phyloP scores from a whole-genome alignment of 1,140 invertebrate genomes.

The Bombus vancouverensis region DNA sequence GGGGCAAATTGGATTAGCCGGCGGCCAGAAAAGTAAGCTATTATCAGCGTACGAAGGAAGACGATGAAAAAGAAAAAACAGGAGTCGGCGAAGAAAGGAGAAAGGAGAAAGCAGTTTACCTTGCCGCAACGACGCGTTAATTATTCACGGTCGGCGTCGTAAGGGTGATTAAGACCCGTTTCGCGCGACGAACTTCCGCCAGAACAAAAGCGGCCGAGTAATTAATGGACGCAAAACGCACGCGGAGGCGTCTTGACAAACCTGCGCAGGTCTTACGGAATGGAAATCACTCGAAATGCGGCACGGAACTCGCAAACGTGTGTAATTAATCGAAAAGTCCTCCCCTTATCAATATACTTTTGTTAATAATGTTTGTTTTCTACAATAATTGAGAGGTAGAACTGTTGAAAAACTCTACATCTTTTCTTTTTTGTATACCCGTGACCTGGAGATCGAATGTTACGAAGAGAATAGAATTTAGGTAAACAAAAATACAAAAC shows the following conservation, averaged over 20 bases:
- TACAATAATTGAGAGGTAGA: no score
- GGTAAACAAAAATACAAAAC: no score
- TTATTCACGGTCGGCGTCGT: slow-evolving; percentile 4
- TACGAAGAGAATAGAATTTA: no score
- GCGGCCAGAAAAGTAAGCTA: neutral
- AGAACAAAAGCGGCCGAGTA: slow-evolving; percentile 18
- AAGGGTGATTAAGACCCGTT: slow-evolving; percentile 18
- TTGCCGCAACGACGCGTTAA: slow-evolving; percentile 17
- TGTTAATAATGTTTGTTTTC: no score
- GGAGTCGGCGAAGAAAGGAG: neutral
- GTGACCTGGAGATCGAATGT: no score
- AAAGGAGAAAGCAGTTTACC: neutral
- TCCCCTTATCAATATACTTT: no score
- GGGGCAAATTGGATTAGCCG: slow-evolving; percentile 18
- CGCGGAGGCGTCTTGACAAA: slow-evolving; percentile 11
- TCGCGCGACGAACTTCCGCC: slow-evolving; percentile 1
- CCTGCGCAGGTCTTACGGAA: neutral
- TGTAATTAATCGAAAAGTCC: neutral
- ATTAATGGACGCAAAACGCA: slow-evolving; percentile 16
- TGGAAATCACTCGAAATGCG: neutral
- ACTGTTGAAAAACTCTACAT: no score
- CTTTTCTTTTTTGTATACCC: no score
- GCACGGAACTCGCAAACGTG: neutral
- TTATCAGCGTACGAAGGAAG: neutral
- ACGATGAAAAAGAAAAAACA: neutral